Conservation (phyloP, 2,113 vertebrate genomes). For the Equus przewalskii region DNA sequence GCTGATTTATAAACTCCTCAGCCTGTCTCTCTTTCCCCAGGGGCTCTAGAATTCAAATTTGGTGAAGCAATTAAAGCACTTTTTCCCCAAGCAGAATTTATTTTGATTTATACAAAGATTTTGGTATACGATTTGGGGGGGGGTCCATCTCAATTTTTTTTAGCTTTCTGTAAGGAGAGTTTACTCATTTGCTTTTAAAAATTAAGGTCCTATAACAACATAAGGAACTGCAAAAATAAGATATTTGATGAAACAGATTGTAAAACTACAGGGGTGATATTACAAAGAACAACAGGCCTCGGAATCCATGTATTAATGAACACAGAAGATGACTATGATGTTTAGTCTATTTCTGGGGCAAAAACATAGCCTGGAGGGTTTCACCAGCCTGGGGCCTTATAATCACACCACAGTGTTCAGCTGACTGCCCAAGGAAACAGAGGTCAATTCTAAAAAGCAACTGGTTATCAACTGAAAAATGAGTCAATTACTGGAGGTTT, state of each 20-base stretch:
- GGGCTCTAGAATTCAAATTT: constrained; percentile 31
- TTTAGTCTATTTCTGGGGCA: not conserved
- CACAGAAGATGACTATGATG: not conserved
- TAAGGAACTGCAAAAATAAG: not conserved
- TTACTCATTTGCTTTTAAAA: not conserved
- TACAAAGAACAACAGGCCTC: not conserved
- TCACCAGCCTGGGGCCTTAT: not conserved
- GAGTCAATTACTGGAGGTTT: not conserved
- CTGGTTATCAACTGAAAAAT: not conserved
- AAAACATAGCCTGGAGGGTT: not conserved
- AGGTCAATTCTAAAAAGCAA: constrained; percentile 13
- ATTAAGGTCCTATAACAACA: not conserved
- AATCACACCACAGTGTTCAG: not conserved
- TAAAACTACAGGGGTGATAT: not conserved
- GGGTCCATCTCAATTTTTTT: not conserved
- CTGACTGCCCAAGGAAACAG: not conserved
- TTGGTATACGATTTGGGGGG: not conserved
- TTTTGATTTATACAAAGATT: constrained; percentile 27
- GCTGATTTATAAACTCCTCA: constrained; percentile 9
- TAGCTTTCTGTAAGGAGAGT: not conserved
- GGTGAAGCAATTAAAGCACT: not conserved
- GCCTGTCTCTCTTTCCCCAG: not conserved
- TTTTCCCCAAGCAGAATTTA: not conserved
- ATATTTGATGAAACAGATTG: not conserved
- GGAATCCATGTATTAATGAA: not conserved